These are phyloP conservation scores for Egretta garzetta DNA, from an alignment of 2,113 vertebrate genomes.

Conservation along the genomic window DNA sequence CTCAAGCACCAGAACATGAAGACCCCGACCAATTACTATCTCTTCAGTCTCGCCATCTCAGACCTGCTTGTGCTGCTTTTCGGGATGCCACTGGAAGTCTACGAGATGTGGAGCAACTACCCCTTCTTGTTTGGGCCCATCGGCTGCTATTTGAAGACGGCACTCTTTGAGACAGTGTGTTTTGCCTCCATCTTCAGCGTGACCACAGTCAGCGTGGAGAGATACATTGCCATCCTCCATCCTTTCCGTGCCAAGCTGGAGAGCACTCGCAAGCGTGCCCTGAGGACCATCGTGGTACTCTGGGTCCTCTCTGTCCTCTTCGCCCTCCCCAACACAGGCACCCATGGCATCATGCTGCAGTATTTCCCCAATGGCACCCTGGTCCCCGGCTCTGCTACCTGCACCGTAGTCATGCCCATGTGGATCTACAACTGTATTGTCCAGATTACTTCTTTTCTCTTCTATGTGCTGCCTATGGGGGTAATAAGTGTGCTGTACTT, in stretches of 20 bases:
- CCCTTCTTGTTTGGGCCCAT: slow-evolving; percentile 86
- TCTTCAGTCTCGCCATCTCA: slow-evolving; percentile 92
- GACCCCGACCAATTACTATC: slow-evolving; percentile 93
- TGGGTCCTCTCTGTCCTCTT: slow-evolving; percentile 88
- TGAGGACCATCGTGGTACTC: slow-evolving; percentile 82
- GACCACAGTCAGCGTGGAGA: slow-evolving; percentile 88
- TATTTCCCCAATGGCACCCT: slow-evolving; percentile 62
- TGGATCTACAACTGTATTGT: slow-evolving; percentile 94
- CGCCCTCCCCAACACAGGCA: slow-evolving; percentile 89
- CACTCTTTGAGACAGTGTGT: slow-evolving; percentile 92
- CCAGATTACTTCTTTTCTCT: slow-evolving; percentile 89
- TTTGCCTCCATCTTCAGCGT: slow-evolving; percentile 92
- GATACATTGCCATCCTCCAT: slow-evolving; percentile 90
- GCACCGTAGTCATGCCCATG: slow-evolving; percentile 81
- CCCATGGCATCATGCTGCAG: slow-evolving; percentile 85
- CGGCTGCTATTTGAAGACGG: slow-evolving; percentile 94
- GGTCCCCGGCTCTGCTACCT: slow-evolving; percentile 85
- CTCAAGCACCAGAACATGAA: slow-evolving; percentile 88
- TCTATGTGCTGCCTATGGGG: slow-evolving; percentile 91
- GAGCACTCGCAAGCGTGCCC: slow-evolving; percentile 85
- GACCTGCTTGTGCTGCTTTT: slow-evolving; percentile 91
- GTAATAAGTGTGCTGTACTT: slow-evolving; percentile 90
- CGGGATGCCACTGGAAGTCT: slow-evolving; percentile 93
- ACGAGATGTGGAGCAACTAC: slow-evolving; percentile 96
- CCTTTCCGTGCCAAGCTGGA: slow-evolving; percentile 88